These are phyloP conservation scores for Maccullochella peelii DNA, from an alignment of 2,113 vertebrate species.

Conservation along the genomic window DNA sequence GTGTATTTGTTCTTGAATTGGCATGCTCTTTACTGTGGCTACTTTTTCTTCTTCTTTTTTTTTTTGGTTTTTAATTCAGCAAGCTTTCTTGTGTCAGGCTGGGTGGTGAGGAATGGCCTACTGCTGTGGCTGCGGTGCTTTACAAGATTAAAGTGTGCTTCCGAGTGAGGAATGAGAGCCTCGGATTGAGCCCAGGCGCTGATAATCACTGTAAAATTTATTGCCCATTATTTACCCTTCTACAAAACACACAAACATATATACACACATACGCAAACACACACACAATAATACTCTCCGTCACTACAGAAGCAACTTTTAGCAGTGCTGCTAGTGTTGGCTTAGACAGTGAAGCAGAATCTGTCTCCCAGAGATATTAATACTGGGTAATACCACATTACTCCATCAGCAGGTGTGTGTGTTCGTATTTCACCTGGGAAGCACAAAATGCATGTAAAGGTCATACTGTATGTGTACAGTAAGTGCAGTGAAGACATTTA, in stretches of 20 bases:
- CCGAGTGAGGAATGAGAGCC: slow-evolving; percentile 63
- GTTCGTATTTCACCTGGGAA: not conserved
- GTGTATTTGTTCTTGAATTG: slow-evolving; percentile 18
- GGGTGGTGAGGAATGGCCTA: slow-evolving; percentile 48
- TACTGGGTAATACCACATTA: slow-evolving; percentile 11
- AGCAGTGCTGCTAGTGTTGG: too few species aligned
- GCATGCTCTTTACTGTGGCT: slow-evolving; percentile 29
- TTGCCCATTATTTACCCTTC: slow-evolving; percentile 54
- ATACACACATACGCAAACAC: slow-evolving; percentile 1
- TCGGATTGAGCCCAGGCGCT: slow-evolving; percentile 29
- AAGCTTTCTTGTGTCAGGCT: slow-evolving; percentile 24
- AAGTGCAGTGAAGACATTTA: not conserved
- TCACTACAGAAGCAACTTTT: too few species aligned
- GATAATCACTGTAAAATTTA: slow-evolving; percentile 69
- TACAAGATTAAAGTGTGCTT: slow-evolving; percentile 73
- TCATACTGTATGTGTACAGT: not conserved
- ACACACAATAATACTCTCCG: slow-evolving; percentile 20
- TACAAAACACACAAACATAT: slow-evolving; percentile 39
- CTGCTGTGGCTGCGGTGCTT: slow-evolving; percentile 38
- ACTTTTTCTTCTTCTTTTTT: slow-evolving; percentile 9
- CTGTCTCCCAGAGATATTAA: not conserved
- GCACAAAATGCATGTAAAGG: not conserved
- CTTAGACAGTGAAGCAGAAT: too few species aligned
- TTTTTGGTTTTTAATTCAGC: not conserved
- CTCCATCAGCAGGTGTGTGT: not conserved